A percentile compares a stretch with the other conserved stretches of the same genome.
phyloP scores from a whole-genome alignment of 2,797 vertebrate genomes.

The Champsocephalus esox region DNA sequence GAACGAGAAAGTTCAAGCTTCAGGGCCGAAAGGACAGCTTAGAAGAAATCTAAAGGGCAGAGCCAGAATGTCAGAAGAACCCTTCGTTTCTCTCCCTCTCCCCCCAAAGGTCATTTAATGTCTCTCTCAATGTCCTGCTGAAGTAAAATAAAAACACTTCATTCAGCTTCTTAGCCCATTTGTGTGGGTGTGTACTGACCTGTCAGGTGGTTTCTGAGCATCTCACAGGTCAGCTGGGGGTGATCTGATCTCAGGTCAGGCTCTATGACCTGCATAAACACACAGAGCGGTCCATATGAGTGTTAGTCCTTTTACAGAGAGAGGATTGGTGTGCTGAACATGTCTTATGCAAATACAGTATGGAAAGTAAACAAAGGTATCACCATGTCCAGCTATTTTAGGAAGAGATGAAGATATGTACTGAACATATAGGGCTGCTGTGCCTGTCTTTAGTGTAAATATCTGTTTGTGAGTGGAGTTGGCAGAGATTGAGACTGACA shows the following conservation, averaged over 20 bases:
- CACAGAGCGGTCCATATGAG: background rate
- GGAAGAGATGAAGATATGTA: slow-evolving; percentile 12
- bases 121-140: slow-evolving; percentile 11
- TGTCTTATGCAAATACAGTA: background rate
- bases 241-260: slow-evolving; percentile 16
- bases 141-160: background rate
- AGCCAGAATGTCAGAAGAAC: slow-evolving; percentile 21
- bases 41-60: slow-evolving; percentile 40
- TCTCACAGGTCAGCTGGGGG: slow-evolving; percentile 55
- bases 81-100: slow-evolving; percentile 1
- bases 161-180: slow-evolving; percentile 2
- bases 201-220: slow-evolving; percentile 56
- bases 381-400: slow-evolving; percentile 5
- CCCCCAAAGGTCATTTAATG: slow-evolving; percentile 37
- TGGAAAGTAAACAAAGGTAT: background rate
- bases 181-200: slow-evolving; percentile 50
- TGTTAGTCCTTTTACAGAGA: background rate
- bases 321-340: background rate
- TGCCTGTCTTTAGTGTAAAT: no score
- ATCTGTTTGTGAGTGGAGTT: slow-evolving; percentile 12
- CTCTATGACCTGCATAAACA: slow-evolving; percentile 49
- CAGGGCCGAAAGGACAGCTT: background rate
- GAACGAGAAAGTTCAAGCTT: slow-evolving; percentile 8
- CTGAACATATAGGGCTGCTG: background rate
- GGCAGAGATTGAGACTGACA: slow-evolving; percentile 37